Conservation (phyloP, 2,113 vertebrate genomes). For the Ceyx melanurus region DNA sequence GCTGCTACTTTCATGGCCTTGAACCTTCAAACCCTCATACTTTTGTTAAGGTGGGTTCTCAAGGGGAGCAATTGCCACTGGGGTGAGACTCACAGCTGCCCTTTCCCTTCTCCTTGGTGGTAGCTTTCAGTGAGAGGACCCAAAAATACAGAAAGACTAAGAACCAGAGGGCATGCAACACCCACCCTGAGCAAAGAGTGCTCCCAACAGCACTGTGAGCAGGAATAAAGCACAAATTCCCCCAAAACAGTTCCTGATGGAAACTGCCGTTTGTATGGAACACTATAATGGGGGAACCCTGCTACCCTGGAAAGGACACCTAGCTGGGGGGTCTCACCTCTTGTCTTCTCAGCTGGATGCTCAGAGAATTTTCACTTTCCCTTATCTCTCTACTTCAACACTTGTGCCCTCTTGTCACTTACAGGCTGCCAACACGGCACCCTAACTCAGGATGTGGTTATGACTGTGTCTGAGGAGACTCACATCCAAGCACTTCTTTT, state of each 20-base stretch:
- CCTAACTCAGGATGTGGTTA: slow-evolving; percentile 7
- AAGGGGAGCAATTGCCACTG: not conserved
- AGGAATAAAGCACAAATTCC: not conserved
- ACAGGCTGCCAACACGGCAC: not conserved
- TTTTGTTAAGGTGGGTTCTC: not conserved
- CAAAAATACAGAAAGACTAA: not conserved
- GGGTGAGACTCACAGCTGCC: not conserved
- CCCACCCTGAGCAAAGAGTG: not conserved
- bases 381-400: not conserved
- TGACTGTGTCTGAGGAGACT: not conserved
- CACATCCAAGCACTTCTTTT: not conserved
- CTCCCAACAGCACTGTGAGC: rapidly evolving
- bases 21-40: not conserved
- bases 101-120: not conserved
- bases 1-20: not conserved
- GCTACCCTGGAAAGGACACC: not conserved
- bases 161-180: not conserved
- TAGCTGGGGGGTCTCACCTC: not conserved
- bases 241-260: not conserved
- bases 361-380: not conserved
- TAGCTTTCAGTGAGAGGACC: not conserved
- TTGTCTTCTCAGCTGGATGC: not conserved
- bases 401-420: not conserved
- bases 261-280: not conserved
- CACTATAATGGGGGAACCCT: not conserved